These are phyloP conservation scores for Drosophila buzzatii DNA, from an alignment of 2,888 invertebrate species.

Conservation along the genomic window DNA sequence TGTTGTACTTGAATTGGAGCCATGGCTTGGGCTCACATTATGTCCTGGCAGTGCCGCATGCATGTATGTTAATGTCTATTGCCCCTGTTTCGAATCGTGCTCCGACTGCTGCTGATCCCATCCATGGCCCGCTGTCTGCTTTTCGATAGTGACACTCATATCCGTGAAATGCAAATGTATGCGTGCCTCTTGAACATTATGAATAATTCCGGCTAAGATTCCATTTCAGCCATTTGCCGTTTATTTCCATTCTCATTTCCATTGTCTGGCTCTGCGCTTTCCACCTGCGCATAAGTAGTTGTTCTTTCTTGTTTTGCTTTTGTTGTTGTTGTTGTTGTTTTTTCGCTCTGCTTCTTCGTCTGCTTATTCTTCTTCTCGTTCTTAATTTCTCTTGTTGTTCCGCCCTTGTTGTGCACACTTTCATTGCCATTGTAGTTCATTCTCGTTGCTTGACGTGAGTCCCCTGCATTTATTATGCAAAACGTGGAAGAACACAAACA, in stretches of 20 bases:
- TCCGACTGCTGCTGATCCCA: background rate
- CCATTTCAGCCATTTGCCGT: conserved; percentile 68
- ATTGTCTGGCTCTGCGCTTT: conserved; percentile 38
- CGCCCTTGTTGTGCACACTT: conserved; percentile 35
- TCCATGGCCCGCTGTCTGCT: conserved; percentile 26
- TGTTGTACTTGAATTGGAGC: conserved; percentile 39
- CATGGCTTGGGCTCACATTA: conserved; percentile 33
- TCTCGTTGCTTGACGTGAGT: conserved; percentile 42
- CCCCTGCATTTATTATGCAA: conserved; percentile 76
- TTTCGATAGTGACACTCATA: conserved; percentile 75
- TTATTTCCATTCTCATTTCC: conserved; percentile 56
- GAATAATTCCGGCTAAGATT: conserved; percentile 79
- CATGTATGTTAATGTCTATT: conserved; percentile 43
- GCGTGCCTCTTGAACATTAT: conserved; percentile 80
- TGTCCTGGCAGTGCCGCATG: conserved; percentile 27
- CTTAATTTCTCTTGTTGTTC: conserved; percentile 13
- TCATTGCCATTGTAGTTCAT: conserved; percentile 41
- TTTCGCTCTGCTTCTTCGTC: background rate
- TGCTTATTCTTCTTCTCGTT: background rate
- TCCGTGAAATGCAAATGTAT: conserved; percentile 77
- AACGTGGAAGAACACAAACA: conserved; percentile 62
- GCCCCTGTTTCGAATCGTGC: background rate
- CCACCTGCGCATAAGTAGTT: conserved; percentile 70
- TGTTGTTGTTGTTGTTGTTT: conserved; percentile 2
- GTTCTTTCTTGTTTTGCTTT: conserved; percentile 50